These are phyloP conservation scores for Corticium candelabrum DNA, from an alignment of 37 sponge, comb jelly and placozoan species.

Conservation along the genomic window DNA sequence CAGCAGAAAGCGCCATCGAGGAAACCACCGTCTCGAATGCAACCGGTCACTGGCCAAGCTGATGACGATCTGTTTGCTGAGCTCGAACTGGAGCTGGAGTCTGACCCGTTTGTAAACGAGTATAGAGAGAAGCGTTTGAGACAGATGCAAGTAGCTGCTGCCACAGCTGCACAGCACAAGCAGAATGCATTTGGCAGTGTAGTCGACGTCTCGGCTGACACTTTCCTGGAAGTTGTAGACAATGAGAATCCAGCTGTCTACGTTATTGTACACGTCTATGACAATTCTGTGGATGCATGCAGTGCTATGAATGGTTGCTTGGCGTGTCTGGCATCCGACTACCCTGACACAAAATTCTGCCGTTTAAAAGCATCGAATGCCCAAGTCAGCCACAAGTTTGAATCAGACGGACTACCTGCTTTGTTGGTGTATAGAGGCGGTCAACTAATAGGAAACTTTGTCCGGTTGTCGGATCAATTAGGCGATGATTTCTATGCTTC, in stretches of 20 bases:
- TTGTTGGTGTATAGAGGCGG: slow-evolving; percentile 57
- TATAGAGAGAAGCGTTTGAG: neutral
- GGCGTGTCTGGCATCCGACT: slow-evolving; percentile 23
- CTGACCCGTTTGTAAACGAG: neutral
- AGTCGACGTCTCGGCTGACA: neutral
- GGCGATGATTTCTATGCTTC: slow-evolving; percentile 35
- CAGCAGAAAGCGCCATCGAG: neutral
- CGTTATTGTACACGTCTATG: slow-evolving; percentile 71
- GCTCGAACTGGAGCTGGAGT: no score
- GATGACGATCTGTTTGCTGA: no score
- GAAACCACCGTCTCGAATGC: neutral
- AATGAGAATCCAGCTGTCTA: slow-evolving; percentile 26
- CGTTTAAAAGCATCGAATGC: neutral
- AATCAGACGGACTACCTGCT: slow-evolving; percentile 48
- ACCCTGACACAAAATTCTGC: neutral
- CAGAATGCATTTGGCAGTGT: neutral
- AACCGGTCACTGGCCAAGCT: neutral
- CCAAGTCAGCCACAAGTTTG: neutral
- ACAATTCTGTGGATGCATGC: slow-evolving; percentile 23
- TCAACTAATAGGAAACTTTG: slow-evolving; percentile 58
- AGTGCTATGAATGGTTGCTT: slow-evolving; percentile 37
- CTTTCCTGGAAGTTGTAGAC: slow-evolving; percentile 38
- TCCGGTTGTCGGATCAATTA: slow-evolving; percentile 54
- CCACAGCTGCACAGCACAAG: neutral
- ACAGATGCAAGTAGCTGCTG: neutral